A percentile compares a stretch with the other conserved stretches of the same genome.
These are phyloP conservation scores for Nylanderia fulva DNA, from an alignment of 1,140 invertebrate species.

Conservation along the genomic window DNA sequence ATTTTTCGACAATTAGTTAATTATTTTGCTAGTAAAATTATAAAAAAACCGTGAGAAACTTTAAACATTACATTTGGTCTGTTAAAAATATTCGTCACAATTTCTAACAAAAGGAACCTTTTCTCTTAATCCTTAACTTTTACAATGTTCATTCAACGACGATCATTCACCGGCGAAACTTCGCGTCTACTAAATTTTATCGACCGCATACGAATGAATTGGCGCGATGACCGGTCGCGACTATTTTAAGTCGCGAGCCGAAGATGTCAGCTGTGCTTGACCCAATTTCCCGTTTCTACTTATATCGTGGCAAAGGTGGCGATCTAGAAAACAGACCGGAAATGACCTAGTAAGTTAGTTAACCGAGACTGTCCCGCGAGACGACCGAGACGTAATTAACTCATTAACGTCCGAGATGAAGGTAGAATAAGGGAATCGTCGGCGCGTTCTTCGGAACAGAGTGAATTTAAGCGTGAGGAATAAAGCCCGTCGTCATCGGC, in stretches of 20 bases:
- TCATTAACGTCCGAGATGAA: constrained; percentile 42
- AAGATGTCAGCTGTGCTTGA: constrained; percentile 23
- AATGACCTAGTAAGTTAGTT: constrained; percentile 35
- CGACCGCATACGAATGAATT: constrained; percentile 1
- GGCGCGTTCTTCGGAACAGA: constrained; percentile 2
- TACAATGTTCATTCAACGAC: background rate
- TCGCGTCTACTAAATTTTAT: background rate
- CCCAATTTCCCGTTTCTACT: constrained; percentile 49
- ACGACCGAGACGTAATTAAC: constrained; percentile 32
- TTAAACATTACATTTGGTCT: background rate
- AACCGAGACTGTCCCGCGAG: constrained; percentile 23
- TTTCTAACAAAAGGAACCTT: background rate
- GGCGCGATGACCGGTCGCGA: constrained; percentile 11
- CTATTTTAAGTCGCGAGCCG: constrained; percentile 4
- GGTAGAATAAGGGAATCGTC: constrained; percentile 22
- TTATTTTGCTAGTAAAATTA: background rate
- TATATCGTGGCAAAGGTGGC: constrained; percentile 29
- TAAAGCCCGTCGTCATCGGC: constrained; percentile 22
- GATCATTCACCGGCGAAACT: too few relatives aligned
- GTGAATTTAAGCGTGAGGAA: constrained; percentile 34
- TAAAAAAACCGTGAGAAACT: background rate
- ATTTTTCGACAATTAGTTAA: background rate
- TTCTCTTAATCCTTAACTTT: constrained; percentile 6
- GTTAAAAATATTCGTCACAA: background rate
- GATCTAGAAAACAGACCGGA: constrained; percentile 27